These are phyloP conservation scores for Catostylus mosaicus DNA, from an alignment of 30 jellyfish, hydroid and myxozoan species.

Conservation along the genomic window DNA sequence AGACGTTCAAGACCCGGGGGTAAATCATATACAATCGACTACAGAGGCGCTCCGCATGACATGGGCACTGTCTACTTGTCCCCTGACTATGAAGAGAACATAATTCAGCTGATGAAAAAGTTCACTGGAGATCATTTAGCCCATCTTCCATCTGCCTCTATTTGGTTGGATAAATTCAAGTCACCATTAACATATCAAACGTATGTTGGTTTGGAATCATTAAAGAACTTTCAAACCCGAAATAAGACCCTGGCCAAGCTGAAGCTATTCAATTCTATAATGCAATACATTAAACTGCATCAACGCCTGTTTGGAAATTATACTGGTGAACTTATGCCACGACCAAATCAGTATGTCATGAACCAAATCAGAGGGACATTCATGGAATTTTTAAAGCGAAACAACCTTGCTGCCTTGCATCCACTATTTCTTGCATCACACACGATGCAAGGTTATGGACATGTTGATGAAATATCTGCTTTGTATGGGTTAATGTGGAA, in stretches of 20 bases:
- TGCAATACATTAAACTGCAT: conserved; percentile 53
- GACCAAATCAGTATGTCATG: conserved; percentile 77
- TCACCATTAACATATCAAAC: conserved; percentile 42
- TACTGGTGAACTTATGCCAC: conserved; percentile 91
- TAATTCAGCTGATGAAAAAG: conserved; percentile 56
- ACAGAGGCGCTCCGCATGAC: conserved; percentile 87
- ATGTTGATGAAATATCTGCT: conserved; percentile 85
- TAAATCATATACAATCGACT: conserved; percentile 59
- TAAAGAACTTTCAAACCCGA: conserved; percentile 44
- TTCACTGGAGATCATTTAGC: conserved; percentile 56
- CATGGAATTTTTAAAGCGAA: conserved; percentile 63
- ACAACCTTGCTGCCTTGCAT: conserved; percentile 50
- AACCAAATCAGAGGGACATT: conserved; percentile 73
- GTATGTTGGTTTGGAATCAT: conserved; percentile 49
- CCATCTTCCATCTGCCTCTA: conserved; percentile 73
- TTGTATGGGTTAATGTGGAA: conserved; percentile 94
- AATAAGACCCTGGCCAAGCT: conserved; percentile 15
- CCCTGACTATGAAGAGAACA: conserved; percentile 84
- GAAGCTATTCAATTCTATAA: conserved; percentile 42
- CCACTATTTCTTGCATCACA: conserved; percentile 79
- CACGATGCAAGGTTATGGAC: conserved; percentile 96
- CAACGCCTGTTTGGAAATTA: conserved; percentile 72
- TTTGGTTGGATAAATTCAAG: conserved; percentile 64
- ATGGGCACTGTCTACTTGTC: conserved; percentile 86
- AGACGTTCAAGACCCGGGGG: conserved; percentile 76